Percentiles rank a stretch among this genome's conserved stretches.
Evolutionary conservation across 1,140 invertebrate genomes (phyloP).

Genomic region (Linepithema humile): DNA sequence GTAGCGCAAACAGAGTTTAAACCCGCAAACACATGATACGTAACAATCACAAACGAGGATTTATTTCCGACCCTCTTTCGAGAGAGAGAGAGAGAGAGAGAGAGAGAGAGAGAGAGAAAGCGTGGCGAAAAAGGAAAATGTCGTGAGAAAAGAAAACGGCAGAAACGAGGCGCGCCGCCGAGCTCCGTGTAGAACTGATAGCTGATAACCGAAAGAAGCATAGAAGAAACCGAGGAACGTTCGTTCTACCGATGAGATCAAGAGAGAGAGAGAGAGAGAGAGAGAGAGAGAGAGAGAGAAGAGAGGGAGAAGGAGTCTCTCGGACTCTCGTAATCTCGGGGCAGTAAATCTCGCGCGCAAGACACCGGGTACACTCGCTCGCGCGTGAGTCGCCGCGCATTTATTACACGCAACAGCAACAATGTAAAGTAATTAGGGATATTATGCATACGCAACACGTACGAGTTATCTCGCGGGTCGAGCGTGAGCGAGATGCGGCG

Average conservation of each 20-base stretch:
- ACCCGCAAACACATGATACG: background rate
- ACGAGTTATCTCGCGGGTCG: slow-evolving; percentile 43
- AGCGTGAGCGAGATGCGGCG: slow-evolving; percentile 37
- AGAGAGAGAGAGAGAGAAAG: too few relatives aligned
- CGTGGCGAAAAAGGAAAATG: background rate
- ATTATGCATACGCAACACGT: slow-evolving; percentile 65
- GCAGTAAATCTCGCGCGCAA: slow-evolving; percentile 45
- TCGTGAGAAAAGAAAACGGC: background rate
- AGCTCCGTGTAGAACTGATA: slow-evolving; percentile 43
- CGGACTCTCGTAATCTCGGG: slow-evolving; percentile 40
- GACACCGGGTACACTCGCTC: slow-evolving; percentile 33
- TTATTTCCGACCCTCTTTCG: background rate
- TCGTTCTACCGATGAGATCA: background rate
- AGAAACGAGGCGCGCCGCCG: background rate
- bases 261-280: slow-evolving; percentile 21
- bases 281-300: too few relatives aligned
- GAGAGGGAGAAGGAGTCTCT: slow-evolving; percentile 2
- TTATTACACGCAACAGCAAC: slow-evolving; percentile 56
- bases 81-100: too few relatives aligned
- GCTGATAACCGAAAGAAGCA: slow-evolving; percentile 42
- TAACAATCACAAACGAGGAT: slow-evolving; percentile 35
- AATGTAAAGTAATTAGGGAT: slow-evolving; percentile 64
- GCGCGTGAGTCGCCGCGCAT: slow-evolving; percentile 39
- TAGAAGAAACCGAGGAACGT: slow-evolving; percentile 4
- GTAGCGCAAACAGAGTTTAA: slow-evolving; percentile 3